Conservation (phyloP, 2,888 invertebrate genomes). For the Plebejus argus region DNA sequence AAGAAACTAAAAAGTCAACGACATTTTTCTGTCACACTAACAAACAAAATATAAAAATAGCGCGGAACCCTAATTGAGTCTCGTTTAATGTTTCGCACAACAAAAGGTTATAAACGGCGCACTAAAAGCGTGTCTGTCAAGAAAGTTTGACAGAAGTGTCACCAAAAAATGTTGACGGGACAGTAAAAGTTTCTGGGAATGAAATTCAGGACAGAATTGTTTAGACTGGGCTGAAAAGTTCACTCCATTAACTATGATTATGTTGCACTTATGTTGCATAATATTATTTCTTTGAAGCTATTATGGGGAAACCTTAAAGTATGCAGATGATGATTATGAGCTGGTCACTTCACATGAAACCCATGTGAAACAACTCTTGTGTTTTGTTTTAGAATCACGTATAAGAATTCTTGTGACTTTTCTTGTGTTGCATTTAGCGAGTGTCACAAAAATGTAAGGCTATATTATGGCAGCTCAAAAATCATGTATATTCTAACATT, state of each 20-base stretch:
- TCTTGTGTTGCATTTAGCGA: no score
- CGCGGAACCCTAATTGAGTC: constrained; percentile 31
- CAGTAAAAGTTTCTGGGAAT: constrained; percentile 73
- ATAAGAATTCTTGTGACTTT: no score
- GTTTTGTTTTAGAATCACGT: no score
- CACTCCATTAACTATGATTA: constrained; percentile 48
- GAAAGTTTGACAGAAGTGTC: constrained; percentile 55
- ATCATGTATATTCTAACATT: neutral
- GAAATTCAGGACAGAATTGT: constrained; percentile 70
- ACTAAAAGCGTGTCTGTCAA: constrained; percentile 30
- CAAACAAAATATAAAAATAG: neutral
- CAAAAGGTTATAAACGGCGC: constrained; percentile 14
- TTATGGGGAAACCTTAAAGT: neutral
- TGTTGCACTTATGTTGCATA: neutral
- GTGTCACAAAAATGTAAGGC: no score
- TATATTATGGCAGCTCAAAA: no score
- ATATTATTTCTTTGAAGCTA: neutral
- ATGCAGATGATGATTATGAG: neutral
- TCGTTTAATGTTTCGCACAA: constrained; percentile 35
- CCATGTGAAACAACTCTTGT: neutral
- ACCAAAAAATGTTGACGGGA: constrained; percentile 61
- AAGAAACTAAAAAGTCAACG: neutral
- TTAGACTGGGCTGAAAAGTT: constrained; percentile 61
- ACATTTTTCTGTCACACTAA: neutral
- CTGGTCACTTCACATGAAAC: neutral